Conservation (phyloP, 2,797 vertebrate genomes). For the Menidia menidia region DNA sequence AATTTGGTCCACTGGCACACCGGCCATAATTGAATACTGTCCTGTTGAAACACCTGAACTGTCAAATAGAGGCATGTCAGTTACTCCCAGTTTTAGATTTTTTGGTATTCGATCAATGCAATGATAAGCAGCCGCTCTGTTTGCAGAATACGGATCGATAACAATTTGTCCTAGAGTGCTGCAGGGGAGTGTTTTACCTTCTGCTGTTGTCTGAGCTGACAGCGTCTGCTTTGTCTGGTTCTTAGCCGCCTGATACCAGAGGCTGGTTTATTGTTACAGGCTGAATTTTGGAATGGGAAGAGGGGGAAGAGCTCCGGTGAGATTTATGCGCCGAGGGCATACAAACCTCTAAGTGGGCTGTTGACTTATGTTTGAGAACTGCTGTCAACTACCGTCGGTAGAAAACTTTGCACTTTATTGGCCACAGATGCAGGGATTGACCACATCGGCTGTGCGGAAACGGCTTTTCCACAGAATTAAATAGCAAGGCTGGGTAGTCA, state of each 20-base stretch:
- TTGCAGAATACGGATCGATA: slow-evolving; percentile 3
- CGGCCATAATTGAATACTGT: background rate
- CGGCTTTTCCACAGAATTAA: no score
- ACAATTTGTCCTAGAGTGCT: slow-evolving; percentile 12
- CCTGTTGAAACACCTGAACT: background rate
- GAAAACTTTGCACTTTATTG: background rate
- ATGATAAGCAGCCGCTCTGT: slow-evolving; percentile 10
- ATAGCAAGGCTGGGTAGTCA: no score
- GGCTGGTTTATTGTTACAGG: background rate
- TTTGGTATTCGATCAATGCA: slow-evolving; percentile 1
- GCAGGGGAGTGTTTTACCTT: slow-evolving; percentile 8
- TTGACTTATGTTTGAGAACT: background rate
- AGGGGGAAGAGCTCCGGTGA: no score
- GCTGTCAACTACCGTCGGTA: background rate
- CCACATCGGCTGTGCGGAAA: background rate
- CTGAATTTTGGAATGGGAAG: background rate
- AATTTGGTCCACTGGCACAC: background rate
- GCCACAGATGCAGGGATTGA: background rate
- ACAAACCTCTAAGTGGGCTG: background rate
- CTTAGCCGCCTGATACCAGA: background rate
- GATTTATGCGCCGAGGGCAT: no score
- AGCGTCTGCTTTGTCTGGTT: slow-evolving; percentile 1
- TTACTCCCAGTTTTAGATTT: background rate
- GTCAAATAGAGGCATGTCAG: background rate
- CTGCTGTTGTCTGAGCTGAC: background rate